A percentile compares a stretch with the other conserved stretches of the same genome.
Conservation (phyloP, 2,888 invertebrate genomes). For the Acholoe squamosa region DNA sequence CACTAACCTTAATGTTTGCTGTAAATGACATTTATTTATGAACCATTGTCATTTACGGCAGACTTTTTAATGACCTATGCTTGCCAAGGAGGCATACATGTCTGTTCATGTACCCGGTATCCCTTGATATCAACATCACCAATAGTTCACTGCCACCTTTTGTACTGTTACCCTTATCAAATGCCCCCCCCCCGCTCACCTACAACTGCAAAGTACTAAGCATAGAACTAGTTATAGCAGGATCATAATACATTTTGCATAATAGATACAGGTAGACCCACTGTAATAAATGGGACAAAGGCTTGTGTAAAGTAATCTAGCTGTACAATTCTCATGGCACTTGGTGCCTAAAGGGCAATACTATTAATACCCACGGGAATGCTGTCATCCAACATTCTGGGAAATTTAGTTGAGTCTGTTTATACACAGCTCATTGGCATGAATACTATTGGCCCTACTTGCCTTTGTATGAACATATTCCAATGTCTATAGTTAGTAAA, state of each 20-base stretch:
- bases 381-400: neutral
- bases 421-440: neutral
- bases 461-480: conserved; percentile 44
- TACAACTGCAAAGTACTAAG: neutral
- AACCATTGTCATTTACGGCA: too few relatives aligned
- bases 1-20: too few relatives aligned
- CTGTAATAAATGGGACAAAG: neutral
- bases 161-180: too few relatives aligned
- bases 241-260: conserved; percentile 4
- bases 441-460: conserved; percentile 48
- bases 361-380: neutral
- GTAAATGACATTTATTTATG: too few relatives aligned
- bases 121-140: too few relatives aligned
- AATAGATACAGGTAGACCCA: neutral
- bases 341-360: neutral
- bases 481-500: conserved; percentile 34
- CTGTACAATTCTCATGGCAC: neutral
- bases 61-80: too few relatives aligned
- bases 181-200: neutral
- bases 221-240: neutral
- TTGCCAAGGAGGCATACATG: too few relatives aligned
- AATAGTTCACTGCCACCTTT: too few relatives aligned
- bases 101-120: too few relatives aligned
- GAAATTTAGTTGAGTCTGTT: neutral
- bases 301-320: neutral